These are phyloP conservation scores for Characodon lateralis DNA, from an alignment of 2,797 vertebrate genomes.

Conservation along the genomic window DNA sequence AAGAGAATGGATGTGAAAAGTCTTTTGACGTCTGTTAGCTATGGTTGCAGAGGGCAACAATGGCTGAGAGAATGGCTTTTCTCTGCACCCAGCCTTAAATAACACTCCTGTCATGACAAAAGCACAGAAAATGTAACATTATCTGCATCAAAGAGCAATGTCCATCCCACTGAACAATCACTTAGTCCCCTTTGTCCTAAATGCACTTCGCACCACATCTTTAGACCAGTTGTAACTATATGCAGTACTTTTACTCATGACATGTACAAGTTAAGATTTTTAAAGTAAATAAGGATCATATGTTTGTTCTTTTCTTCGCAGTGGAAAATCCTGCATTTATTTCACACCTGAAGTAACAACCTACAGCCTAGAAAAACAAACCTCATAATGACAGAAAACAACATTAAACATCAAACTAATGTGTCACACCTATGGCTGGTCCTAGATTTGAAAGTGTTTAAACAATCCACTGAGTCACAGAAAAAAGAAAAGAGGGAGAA, in stretches of 20 bases:
- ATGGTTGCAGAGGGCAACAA: conserved; percentile 76
- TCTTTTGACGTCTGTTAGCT: conserved; percentile 77
- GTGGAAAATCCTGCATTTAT: background rate
- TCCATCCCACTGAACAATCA: conserved; percentile 65
- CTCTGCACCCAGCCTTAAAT: conserved; percentile 74
- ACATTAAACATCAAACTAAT: background rate
- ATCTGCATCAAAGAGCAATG: conserved; percentile 80
- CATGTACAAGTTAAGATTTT: background rate
- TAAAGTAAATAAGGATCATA: background rate
- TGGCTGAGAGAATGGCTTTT: conserved; percentile 82
- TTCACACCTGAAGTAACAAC: background rate
- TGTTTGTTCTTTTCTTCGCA: background rate
- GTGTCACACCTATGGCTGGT: background rate
- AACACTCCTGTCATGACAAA: conserved; percentile 79
- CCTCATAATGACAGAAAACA: background rate
- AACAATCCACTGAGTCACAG: background rate
- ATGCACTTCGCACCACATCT: conserved; percentile 11
- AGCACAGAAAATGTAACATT: conserved; percentile 80
- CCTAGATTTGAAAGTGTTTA: background rate
- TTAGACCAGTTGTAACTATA: background rate
- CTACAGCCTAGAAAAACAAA: background rate
- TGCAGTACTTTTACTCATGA: background rate
- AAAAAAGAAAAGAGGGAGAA: background rate
- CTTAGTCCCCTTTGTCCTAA: conserved; percentile 31
- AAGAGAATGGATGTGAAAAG: conserved; percentile 72